Percentiles rank a stretch among this genome's conserved stretches.
phyloP scores from a whole-genome alignment of 2,797 vertebrate genomes.

The Halcyon chelicuti region DNA sequence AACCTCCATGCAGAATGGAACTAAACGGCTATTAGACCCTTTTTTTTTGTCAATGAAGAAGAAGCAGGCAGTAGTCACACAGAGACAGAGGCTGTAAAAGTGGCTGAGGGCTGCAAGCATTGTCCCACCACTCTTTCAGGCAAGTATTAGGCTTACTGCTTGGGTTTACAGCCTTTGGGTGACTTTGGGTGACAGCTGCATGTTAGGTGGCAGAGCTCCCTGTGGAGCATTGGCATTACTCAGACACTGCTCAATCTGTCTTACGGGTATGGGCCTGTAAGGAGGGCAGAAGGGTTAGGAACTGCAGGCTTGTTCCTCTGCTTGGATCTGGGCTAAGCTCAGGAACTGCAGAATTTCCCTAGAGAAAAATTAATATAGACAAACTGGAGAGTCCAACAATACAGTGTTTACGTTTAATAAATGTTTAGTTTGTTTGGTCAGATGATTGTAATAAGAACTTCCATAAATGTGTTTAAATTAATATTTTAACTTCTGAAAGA shows the following conservation, averaged over 20 bases:
- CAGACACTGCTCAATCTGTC: fast-evolving
- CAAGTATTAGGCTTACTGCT: neutral
- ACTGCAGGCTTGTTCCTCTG: neutral
- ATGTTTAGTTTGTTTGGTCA: neutral
- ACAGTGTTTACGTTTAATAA: neutral
- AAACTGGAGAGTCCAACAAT: neutral
- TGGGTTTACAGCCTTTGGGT: neutral
- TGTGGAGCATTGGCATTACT: neutral
- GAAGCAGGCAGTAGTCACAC: neutral
- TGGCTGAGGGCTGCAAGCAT: neutral
- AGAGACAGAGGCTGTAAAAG: fast-evolving
- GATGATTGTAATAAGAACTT: neutral
- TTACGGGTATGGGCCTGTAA: neutral
- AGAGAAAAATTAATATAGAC: neutral
- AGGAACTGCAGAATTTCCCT: neutral
- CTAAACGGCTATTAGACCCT: neutral
- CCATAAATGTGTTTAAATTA: neutral
- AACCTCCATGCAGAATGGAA: fast-evolving
- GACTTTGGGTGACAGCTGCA: neutral
- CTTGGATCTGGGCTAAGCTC: neutral
- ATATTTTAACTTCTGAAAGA: neutral
- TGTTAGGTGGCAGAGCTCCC: neutral
- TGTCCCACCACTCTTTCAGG: neutral
- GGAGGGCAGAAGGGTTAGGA: neutral
- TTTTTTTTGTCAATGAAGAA: neutral